Conservation (phyloP, 2,797 vertebrate genomes). For the Heterohyrax brucei region DNA sequence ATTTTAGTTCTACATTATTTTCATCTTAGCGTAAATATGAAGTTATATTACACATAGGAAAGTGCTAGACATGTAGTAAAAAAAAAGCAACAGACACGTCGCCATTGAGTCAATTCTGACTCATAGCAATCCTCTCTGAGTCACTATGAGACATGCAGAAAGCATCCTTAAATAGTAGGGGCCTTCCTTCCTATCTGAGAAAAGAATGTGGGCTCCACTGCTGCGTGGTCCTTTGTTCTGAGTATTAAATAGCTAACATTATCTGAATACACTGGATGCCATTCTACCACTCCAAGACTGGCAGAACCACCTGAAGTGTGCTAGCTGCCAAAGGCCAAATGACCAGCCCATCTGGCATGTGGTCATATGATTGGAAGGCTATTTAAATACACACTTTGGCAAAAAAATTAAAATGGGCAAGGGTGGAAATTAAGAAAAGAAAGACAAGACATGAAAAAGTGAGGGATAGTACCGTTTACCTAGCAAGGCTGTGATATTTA, state of each 20-base stretch:
- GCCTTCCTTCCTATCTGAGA: slow-evolving; percentile 57
- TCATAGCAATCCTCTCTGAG: too few species aligned
- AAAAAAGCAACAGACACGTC: too few species aligned
- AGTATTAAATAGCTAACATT: slow-evolving; percentile 72
- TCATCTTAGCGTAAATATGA: not conserved
- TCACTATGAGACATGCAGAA: not conserved
- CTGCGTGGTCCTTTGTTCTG: slow-evolving; percentile 67
- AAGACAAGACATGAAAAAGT: not conserved
- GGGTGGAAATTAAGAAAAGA: not conserved
- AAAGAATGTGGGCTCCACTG: slow-evolving; percentile 70
- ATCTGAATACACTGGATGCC: slow-evolving; percentile 74
- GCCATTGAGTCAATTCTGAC: too few species aligned
- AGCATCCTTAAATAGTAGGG: slow-evolving; percentile 70
- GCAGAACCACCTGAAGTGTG: slow-evolving; percentile 77
- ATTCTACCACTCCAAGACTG: slow-evolving; percentile 71
- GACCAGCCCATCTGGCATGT: slow-evolving; percentile 66
- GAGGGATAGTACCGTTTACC: too few species aligned
- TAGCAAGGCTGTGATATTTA: too few species aligned
- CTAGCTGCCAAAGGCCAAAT: not conserved
- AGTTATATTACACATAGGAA: slow-evolving; percentile 34
- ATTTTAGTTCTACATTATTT: slow-evolving; percentile 38
- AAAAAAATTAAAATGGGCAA: slow-evolving; percentile 17
- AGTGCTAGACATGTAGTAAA: not conserved
- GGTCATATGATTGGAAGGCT: slow-evolving; percentile 58
- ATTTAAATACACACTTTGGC: slow-evolving; percentile 49